Base-by-base conservation (phyloP, 2,888 invertebrate species). In the Nomada goodeniana region DNA sequence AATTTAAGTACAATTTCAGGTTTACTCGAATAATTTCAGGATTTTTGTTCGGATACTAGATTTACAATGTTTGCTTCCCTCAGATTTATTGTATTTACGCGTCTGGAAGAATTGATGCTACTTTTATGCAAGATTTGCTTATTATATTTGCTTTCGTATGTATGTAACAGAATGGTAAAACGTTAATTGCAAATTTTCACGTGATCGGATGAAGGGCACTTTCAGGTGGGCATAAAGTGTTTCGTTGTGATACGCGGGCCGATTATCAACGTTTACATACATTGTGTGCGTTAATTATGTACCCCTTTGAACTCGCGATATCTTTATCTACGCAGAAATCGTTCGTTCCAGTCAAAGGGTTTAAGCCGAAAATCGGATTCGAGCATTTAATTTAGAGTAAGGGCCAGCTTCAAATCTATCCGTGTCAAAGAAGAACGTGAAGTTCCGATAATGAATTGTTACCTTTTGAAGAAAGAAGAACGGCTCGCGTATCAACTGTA, bases 341-440 rank as follows among this genome's bases (percentile, higher is more conserved):
- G 73, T 78, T 83, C 57, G 73, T 73, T 65, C 42, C 53, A 44
- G 20, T 68, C 70, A 82, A 88, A 87, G 82, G 89, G 89, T 79
- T 89, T 89, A 88, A 77, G 74, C 79, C 55, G 84, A 47, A 82
- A 89, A 89, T 88, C 87, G 87, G 88, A 89, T 89, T 86, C 55
- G 68, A 10, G 71, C 29, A 61, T 81, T 78, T 82, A 74, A 75
- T 80, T 76, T 82, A 67, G 64, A 79, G 79, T 20, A 57, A 80
- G 42, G n/a, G 18, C 50, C 26, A 7, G 57, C 36, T 80, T 47
- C 36, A 55, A 67, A 78, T 67, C 23, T 61, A 59, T 57, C 67
- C 55, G 26, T 2, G 11, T 2, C 42, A 67, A 72, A 55, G 68
- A 57, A 57, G 52, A 44, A 59, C 52, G 42, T 76, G 15, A 47